These are phyloP conservation scores for Mionectes macconnelli DNA, from an alignment of 2,113 vertebrate species.

Conservation along the genomic window DNA sequence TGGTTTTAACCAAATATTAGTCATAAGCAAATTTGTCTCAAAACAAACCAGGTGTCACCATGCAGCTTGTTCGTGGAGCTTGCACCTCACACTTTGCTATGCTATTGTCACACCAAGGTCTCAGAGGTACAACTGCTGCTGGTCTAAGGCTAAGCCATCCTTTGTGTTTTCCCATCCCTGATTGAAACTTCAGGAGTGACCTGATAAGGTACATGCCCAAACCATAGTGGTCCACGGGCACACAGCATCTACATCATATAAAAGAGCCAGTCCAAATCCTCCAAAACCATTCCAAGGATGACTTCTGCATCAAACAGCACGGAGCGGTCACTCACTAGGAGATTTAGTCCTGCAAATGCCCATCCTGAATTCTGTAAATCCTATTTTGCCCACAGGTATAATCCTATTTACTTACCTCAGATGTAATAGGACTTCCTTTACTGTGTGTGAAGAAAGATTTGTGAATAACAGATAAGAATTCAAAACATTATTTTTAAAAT, in stretches of 20 bases:
- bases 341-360: background rate
- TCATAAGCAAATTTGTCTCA: background rate
- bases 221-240: background rate
- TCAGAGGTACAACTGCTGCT: background rate
- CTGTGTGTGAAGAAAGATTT: background rate
- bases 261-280: background rate
- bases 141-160: background rate
- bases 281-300: background rate
- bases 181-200: background rate
- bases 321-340: background rate
- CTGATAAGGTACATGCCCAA: fast-evolving
- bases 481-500: background rate
- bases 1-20: background rate
- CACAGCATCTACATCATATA: background rate
- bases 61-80: background rate
- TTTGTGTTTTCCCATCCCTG: background rate
- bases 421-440: background rate
- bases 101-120: background rate
- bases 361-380: background rate
- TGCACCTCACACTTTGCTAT: background rate
- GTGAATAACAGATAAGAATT: background rate
- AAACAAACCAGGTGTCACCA: background rate
- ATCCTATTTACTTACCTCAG: background rate
- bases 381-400: background rate
- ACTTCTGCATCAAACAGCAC: background rate